These are phyloP conservation scores for Arvicanthis niloticus DNA, from an alignment of 2,113 vertebrate genomes.

Conservation along the genomic window DNA sequence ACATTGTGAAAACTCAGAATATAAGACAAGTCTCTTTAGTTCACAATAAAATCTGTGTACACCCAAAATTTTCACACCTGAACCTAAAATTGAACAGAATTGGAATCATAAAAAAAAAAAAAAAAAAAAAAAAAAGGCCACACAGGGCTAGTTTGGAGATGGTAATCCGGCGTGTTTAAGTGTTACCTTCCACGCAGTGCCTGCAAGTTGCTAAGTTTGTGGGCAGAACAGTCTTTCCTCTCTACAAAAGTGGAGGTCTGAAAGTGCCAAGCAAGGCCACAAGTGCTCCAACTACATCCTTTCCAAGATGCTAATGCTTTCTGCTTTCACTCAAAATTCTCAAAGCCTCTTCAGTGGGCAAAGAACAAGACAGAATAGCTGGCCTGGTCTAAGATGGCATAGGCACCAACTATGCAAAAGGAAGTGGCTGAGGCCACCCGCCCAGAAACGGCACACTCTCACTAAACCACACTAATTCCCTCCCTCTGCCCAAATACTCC, in stretches of 20 bases:
- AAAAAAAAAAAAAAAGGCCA: background rate
- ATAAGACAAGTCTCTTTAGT: constrained; percentile 25
- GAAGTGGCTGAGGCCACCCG: constrained; percentile 5
- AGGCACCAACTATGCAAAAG: background rate
- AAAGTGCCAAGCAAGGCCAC: constrained; percentile 49
- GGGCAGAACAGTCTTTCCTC: constrained; percentile 16
- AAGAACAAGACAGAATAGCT: constrained; percentile 8
- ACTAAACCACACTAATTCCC: constrained; percentile 28
- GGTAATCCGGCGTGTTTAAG: background rate
- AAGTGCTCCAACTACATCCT: background rate
- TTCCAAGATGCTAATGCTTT: constrained; percentile 23
- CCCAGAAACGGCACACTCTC: background rate
- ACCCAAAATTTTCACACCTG: constrained; percentile 28
- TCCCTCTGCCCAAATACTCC: background rate
- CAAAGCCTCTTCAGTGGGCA: background rate
- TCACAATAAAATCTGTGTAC: background rate
- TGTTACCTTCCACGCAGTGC: background rate
- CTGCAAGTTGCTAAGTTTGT: constrained; percentile 31
- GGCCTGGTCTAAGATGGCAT: background rate
- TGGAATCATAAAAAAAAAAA: background rate
- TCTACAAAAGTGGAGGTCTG: background rate
- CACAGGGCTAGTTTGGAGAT: background rate
- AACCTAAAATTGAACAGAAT: constrained; percentile 41
- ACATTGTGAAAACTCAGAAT: constrained; percentile 15
- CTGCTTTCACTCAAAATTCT: constrained; percentile 31